Percentiles rank a stretch among this genome's conserved stretches.
These are phyloP conservation scores for Watsonalla binaria DNA, from an alignment of 2,888 invertebrate species.

Conservation along the genomic window DNA sequence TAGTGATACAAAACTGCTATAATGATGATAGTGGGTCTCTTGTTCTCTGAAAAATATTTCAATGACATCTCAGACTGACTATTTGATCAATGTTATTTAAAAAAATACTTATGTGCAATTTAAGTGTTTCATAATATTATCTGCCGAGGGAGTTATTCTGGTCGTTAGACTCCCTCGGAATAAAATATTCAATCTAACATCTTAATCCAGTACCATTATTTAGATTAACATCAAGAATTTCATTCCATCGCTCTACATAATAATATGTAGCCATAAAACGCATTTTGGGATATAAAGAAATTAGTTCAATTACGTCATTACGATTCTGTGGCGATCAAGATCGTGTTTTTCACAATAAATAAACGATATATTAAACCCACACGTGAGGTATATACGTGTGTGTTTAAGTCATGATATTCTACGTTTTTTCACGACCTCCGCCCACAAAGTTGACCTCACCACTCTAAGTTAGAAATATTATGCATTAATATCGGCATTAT, in stretches of 20 bases:
- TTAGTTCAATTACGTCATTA: constrained; percentile 1
- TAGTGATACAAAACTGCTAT: too few species aligned
- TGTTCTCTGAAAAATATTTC: too few species aligned
- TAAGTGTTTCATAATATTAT: too few species aligned
- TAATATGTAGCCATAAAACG: background rate
- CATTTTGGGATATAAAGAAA: background rate
- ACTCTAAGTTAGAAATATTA: background rate
- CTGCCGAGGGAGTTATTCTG: too few species aligned
- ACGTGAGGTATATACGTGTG: background rate
- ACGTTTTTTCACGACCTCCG: background rate
- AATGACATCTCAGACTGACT: too few species aligned
- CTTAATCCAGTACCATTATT: background rate
- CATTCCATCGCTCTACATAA: background rate
- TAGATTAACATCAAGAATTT: background rate
- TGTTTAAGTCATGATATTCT: too few species aligned
- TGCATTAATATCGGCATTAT: background rate
- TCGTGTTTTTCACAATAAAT: constrained; percentile 23
- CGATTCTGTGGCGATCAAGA: constrained; percentile 9
- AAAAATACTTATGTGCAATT: too few species aligned
- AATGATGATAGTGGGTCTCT: too few species aligned
- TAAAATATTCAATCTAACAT: background rate
- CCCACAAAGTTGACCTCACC: background rate
- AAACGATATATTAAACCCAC: constrained; percentile 26
- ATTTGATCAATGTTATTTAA: too few species aligned
- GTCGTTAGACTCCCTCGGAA: background rate